Evolutionary conservation across 2,113 vertebrate genomes (phyloP), one percentile per base, ranked within the genome.

Genomic region (Macroglossus sobrinus): DNA sequence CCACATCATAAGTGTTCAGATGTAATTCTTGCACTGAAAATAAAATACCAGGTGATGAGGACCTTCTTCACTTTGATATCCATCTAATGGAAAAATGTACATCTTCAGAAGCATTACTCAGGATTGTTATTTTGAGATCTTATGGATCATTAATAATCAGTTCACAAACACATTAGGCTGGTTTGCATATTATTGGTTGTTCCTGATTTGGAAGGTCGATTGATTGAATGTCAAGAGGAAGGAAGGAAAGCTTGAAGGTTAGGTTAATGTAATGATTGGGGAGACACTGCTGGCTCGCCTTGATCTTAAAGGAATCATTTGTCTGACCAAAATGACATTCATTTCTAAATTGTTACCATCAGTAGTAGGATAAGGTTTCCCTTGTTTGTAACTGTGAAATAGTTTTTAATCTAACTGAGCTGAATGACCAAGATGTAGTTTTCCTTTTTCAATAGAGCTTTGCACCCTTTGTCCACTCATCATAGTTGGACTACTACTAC

Each of bases 201-300:
- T 94, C 40, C 53, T 96, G 50, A 85, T 35, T 89, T n/a, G 61
- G 66, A 74, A 71, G 45, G 28, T 10, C 68, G 30, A 68, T 35
- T 91, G 78, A 93, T 53, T 86, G 63, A 88, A 91, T 97, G 94
- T 94, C 38, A 86, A 86, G 50, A 64, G 47, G 59, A 93, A 38
- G 61, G 30, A 79, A 64, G 21, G 40, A 57, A 55, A 81, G 26
- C 43, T 61, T 78, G 45, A 96, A 94, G 85, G 72, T 89, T 75
- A 89, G 45, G 43, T 86, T 33, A 81, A 4, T 22, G 16, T 45
- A 90, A 81, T 59, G 28, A 88, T 0, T 47, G 43, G 18, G 19
- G 50, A 92, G 50, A 82, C 3, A 35, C 10, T 89, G 28, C 28
- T n/a, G 19, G 8, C n/a, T 26, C 30, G 91, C 12, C 21, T 63